Base-by-base conservation (phyloP, 2,888 invertebrate genomes). In the Hyles lineata region DNA sequence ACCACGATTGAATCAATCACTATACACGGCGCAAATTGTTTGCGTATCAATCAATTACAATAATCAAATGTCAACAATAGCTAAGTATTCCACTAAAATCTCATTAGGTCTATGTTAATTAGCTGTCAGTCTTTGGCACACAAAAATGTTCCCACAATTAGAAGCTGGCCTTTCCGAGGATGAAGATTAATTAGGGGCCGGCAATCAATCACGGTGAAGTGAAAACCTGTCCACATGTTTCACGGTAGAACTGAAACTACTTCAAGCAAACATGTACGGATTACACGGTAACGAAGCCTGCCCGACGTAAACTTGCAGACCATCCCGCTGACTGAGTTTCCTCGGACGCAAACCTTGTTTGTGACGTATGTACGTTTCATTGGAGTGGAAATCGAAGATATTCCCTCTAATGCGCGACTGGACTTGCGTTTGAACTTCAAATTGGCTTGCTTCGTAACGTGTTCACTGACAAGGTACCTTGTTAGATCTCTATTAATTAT, bases 291-390 rank as follows among this genome's bases (percentile, higher is more conserved):
- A 67, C 67, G 67, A 67, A 67, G 21, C 67, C 32, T 50, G 9
- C 23, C 67, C 23, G 52, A 7, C 52, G 23, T 67, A 67, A 67
- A 67, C 50, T 67, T 67, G 50, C 50, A 6, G 35, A 17, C 67
- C 50, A 50, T 67, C 43, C 43, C 67, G 23, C 67, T 67, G 50
- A 67, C 50, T 67, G 21, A 50, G 50, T 67, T 67, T 67, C 23
- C 23, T 67, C 67, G 67, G 50, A 67, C 43, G 50, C 67, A 67
- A 67, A 67, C 43, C 50, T 67, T 67, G 67, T 67, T 67, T 67
- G 67, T 67, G 50, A 67, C 67, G 50, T 62, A 62, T 32, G 35
- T n/a, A 62, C 32, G 62, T 67, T 50, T 4, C 67, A 50, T 50
- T 67, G 50, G 67, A 67, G 15, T 67, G 50, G 43, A 50, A 35